Evolutionary conservation across 1,140 invertebrate species (phyloP).

Genomic region (Helicoverpa zea): DNA sequence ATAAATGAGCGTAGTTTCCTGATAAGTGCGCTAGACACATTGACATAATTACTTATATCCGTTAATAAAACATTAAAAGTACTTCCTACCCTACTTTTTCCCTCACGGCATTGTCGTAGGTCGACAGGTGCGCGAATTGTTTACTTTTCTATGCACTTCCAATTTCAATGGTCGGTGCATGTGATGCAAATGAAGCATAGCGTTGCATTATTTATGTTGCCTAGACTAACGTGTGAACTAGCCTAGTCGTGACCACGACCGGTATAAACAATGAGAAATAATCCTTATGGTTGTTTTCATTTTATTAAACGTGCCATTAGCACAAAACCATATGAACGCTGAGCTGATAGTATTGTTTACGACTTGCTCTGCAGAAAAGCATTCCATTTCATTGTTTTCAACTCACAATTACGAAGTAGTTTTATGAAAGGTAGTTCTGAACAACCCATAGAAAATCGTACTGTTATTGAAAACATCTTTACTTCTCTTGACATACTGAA

Average conservation of each 20-base stretch:
- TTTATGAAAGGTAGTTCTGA: background rate
- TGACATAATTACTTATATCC: constrained; percentile 45
- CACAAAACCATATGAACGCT: background rate
- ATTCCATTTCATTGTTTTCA: constrained; percentile 14
- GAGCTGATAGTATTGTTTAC: constrained; percentile 2
- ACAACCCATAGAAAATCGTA: background rate
- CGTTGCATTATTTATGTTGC: constrained; percentile 43
- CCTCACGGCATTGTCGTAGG: constrained; percentile 12
- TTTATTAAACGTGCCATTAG: constrained; percentile 15
- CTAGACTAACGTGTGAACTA: constrained; percentile 45
- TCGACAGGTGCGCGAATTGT: constrained; percentile 29
- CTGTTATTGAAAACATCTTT: background rate
- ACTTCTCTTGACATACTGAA: too few species aligned
- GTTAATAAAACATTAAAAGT: constrained; percentile 8
- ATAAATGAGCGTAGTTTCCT: constrained; percentile 41
- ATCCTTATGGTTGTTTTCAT: constrained; percentile 18
- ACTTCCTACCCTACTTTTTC: constrained; percentile 25
- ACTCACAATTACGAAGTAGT: constrained; percentile 16
- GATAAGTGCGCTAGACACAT: constrained; percentile 30
- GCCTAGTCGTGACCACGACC: constrained; percentile 36
- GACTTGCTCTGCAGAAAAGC: background rate
- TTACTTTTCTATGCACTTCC: constrained; percentile 22
- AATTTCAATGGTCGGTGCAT: constrained; percentile 9
- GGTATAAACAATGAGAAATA: constrained; percentile 21
- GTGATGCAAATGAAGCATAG: constrained; percentile 23